Conservation (phyloP, 2,797 vertebrate genomes). For the Ficedula albicollis region DNA sequence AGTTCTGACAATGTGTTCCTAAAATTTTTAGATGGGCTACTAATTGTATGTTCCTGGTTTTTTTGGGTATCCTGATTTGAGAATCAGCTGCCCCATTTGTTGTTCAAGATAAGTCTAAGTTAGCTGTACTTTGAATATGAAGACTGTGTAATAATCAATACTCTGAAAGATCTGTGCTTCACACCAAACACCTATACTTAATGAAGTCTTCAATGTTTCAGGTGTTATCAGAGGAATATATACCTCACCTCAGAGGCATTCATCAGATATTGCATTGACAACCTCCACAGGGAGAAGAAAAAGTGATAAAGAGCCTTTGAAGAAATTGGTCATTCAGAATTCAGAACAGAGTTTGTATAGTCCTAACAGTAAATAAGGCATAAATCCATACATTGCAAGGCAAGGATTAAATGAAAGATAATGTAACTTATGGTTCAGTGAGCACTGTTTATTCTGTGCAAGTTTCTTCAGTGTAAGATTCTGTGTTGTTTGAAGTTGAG, state of each 20-base stretch:
- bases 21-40: not conserved
- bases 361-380: not conserved
- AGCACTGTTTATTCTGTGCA: not conserved
- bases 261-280: not conserved
- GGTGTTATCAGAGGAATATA: not conserved
- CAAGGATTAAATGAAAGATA: conserved; percentile 14
- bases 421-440: not conserved
- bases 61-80: not conserved
- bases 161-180: not conserved
- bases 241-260: not conserved
- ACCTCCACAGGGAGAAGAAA: not conserved
- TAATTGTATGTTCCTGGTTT: not conserved
- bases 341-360: not conserved
- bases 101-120: not conserved
- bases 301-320: not conserved
- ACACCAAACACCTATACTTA: not conserved
- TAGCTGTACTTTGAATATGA: not conserved
- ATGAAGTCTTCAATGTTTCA: not conserved
- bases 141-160: not conserved
- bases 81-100: not conserved
- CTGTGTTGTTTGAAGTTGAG: not conserved
- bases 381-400: not conserved
- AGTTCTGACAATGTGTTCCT: not conserved
- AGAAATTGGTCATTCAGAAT: not conserved
- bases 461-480: not conserved